A percentile compares a stretch with the other conserved stretches of the same genome.
phyloP scores from a whole-genome alignment of 2,113 vertebrate genomes.

The Spheniscus mendiculus region DNA sequence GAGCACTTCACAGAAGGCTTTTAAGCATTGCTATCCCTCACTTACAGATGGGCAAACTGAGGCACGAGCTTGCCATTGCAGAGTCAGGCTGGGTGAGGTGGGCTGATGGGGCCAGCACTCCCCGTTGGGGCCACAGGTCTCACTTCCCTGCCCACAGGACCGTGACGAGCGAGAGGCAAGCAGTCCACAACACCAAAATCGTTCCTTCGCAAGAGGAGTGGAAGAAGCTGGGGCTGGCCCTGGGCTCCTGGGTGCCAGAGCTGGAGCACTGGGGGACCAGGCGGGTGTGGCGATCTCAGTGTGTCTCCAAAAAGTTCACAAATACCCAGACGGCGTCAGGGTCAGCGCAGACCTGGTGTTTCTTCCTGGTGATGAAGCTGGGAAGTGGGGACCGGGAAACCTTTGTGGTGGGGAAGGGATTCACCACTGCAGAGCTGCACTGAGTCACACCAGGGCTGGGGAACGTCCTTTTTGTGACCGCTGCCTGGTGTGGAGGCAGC shows the following conservation, averaged over 20 bases:
- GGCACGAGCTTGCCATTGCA: not conserved
- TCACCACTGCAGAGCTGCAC: not conserved
- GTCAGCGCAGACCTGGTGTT: not conserved
- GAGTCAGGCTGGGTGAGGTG: not conserved
- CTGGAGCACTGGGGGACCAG: not conserved
- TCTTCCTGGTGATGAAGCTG: not conserved
- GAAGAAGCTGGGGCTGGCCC: not conserved
- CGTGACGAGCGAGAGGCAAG: fast-evolving
- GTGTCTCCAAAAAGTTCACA: not conserved
- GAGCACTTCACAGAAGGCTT: not conserved
- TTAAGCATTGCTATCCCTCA: not conserved
- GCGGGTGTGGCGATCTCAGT: fast-evolving
- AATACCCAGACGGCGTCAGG: not conserved
- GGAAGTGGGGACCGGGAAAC: not conserved
- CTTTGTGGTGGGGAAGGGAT: not conserved
- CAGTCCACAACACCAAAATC: not conserved
- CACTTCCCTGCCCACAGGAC: not conserved
- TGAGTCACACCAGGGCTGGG: not conserved
- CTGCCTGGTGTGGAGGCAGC: not conserved
- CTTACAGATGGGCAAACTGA: not conserved
- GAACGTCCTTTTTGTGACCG: not conserved
- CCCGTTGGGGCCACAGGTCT: not conserved
- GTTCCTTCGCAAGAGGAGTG: not conserved
- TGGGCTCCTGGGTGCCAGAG: not conserved
- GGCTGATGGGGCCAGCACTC: not conserved